phyloP scores from a whole-genome alignment of 1,140 invertebrate species.

The Pseudomyrmex cubaensis region DNA sequence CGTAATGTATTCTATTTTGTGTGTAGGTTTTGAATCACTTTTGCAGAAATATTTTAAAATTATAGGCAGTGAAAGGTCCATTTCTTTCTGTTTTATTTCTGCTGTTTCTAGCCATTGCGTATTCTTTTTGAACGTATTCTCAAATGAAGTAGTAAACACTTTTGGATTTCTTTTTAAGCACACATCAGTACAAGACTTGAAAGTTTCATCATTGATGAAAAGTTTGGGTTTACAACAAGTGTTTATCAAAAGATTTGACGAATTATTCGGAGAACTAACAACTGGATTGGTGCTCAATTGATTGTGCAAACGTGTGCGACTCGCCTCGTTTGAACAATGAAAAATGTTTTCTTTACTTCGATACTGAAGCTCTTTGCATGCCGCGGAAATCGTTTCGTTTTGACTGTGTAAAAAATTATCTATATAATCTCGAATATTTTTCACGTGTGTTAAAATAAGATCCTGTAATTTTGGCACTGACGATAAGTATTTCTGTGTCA shows the following conservation, averaged over 20 bases:
- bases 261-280: background rate
- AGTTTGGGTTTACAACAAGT: background rate
- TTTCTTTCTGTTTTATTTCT: background rate
- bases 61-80: background rate
- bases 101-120: background rate
- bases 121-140: slow-evolving; percentile 7
- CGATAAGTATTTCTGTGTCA: background rate
- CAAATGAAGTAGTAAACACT: slow-evolving; percentile 31
- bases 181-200: slow-evolving; percentile 41
- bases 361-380: slow-evolving; percentile 21
- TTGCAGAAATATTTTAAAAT: background rate
- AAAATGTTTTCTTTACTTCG: background rate
- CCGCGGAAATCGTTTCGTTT: slow-evolving; percentile 46
- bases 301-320: background rate
- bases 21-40: background rate
- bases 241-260: background rate
- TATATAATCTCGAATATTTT: slow-evolving; percentile 59
- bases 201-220: slow-evolving; percentile 38
- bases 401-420: slow-evolving; percentile 52
- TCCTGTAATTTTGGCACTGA: slow-evolving; percentile 36
- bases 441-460: slow-evolving; percentile 44
- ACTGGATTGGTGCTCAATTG: background rate
- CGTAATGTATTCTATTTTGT: background rate
- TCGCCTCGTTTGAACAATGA: background rate
- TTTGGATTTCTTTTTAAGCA: slow-evolving; percentile 67